Percentiles rank a stretch among this genome's conserved stretches.
These are phyloP conservation scores for Hartigia nigra DNA, from an alignment of 2,888 invertebrate species.

Conservation along the genomic window DNA sequence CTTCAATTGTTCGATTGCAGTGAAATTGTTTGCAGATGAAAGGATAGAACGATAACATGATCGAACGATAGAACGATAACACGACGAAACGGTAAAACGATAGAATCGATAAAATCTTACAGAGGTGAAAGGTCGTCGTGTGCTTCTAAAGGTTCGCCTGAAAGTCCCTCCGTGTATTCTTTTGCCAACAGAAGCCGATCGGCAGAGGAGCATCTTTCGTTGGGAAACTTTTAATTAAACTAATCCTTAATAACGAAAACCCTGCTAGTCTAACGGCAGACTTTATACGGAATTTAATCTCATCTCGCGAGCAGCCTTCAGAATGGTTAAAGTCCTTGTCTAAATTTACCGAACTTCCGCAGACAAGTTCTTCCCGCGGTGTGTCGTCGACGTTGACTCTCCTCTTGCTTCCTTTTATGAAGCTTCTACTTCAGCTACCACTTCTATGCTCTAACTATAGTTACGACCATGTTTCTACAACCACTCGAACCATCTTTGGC, in stretches of 20 bases:
- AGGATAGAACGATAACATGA: not conserved
- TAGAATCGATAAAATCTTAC: not conserved
- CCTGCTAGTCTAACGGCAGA: slow-evolving; percentile 6
- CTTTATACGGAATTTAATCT: slow-evolving; percentile 17
- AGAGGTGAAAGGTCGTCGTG: not conserved
- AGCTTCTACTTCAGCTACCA: not conserved
- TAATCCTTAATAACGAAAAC: slow-evolving; percentile 11
- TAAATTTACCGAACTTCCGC: slow-evolving; percentile 1
- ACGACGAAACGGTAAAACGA: not conserved
- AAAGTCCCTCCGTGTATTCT: not conserved
- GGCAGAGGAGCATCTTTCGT: slow-evolving; percentile 14
- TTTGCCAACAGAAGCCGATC: not conserved
- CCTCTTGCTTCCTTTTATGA: not conserved
- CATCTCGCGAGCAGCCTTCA: slow-evolving; percentile 1
- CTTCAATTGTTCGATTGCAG: not conserved
- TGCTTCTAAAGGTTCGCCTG: not conserved
- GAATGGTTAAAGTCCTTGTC: slow-evolving; percentile 1
- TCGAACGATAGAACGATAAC: too few species aligned
- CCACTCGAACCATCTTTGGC: not conserved
- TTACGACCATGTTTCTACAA: not conserved
- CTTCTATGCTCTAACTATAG: not conserved
- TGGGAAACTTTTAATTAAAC: slow-evolving; percentile 20
- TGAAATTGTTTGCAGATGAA: not conserved
- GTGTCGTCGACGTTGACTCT: not conserved
- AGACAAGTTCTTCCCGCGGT: not conserved